These are phyloP conservation scores for Oreamnos americanus DNA, from an alignment of 2,113 vertebrate species.

Conservation along the genomic window DNA sequence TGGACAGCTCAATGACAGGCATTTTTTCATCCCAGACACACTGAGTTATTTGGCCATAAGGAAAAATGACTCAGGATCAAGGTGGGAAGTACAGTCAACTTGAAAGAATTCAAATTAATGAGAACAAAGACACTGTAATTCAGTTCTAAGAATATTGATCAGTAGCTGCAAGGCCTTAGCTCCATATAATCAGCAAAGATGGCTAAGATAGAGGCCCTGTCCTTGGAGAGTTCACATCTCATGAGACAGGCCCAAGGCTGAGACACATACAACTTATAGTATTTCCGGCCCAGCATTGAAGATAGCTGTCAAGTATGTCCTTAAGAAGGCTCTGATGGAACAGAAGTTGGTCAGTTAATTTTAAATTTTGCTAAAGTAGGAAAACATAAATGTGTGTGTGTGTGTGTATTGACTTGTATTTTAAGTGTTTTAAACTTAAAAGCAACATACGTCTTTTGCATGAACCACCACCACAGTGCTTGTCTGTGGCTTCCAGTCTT, in stretches of 20 bases:
- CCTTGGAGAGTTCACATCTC: not conserved
- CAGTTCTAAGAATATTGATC: not conserved
- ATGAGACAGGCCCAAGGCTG: not conserved
- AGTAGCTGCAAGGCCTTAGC: not conserved
- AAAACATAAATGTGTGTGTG: not conserved
- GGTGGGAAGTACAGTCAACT: not conserved
- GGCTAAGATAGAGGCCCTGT: not conserved
- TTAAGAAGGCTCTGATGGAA: not conserved
- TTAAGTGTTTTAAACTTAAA: not conserved
- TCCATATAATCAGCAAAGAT: not conserved
- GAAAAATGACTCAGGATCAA: not conserved
- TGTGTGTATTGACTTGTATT: not conserved
- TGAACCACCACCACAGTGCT: not conserved
- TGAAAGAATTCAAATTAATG: constrained; percentile 29
- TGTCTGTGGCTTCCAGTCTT: not conserved
- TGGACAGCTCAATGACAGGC: not conserved
- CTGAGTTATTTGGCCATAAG: not conserved
- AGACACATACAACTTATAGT: not conserved
- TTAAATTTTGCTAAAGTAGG: not conserved
- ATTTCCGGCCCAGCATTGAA: not conserved
- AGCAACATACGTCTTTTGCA: not conserved
- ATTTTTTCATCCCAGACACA: not conserved
- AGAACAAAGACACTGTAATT: not conserved
- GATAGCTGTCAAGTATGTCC: not conserved
- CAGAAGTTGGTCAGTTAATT: not conserved